Conservation (phyloP, 1,140 invertebrate species). For the Drosophila kikkawai region DNA sequence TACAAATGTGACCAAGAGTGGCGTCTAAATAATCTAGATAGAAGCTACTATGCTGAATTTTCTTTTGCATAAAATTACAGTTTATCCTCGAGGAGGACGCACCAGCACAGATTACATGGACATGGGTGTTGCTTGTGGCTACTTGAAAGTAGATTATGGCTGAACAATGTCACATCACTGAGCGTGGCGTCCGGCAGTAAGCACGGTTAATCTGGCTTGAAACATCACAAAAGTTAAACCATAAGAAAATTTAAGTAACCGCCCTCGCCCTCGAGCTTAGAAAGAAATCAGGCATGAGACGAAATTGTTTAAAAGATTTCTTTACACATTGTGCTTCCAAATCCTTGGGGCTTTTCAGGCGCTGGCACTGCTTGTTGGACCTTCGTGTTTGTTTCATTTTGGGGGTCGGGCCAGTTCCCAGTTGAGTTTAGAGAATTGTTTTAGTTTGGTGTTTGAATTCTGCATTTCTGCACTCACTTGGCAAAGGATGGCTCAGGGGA, state of each 20-base stretch:
- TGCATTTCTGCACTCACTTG: conserved; percentile 36
- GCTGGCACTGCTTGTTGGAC: background rate
- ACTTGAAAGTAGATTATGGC: conserved; percentile 75
- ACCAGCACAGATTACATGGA: conserved; percentile 59
- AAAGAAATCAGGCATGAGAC: conserved; percentile 58
- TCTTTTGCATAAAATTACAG: conserved; percentile 81
- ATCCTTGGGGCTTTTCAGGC: conserved; percentile 53
- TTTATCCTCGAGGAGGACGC: conserved; percentile 56
- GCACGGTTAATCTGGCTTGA: conserved; percentile 60
- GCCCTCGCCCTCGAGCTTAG: conserved; percentile 11
- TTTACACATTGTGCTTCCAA: conserved; percentile 54
- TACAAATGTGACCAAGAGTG: conserved; percentile 45
- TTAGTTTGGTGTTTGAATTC: conserved; percentile 68
- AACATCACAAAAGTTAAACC: conserved; percentile 75
- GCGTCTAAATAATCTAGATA: conserved; percentile 59
- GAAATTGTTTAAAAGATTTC: conserved; percentile 78
- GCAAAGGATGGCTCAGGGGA: background rate
- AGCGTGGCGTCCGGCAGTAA: conserved; percentile 40
- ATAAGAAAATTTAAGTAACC: conserved; percentile 70
- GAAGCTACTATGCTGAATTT: conserved; percentile 58
- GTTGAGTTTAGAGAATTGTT: conserved; percentile 62
- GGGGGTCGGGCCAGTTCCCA: conserved; percentile 21
- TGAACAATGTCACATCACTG: conserved; percentile 61
- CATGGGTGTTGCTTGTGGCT: conserved; percentile 79
- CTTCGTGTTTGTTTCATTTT: conserved; percentile 24